Base-by-base conservation (phyloP, 2,113 vertebrate genomes). In the Lophochroa leadbeateri region DNA sequence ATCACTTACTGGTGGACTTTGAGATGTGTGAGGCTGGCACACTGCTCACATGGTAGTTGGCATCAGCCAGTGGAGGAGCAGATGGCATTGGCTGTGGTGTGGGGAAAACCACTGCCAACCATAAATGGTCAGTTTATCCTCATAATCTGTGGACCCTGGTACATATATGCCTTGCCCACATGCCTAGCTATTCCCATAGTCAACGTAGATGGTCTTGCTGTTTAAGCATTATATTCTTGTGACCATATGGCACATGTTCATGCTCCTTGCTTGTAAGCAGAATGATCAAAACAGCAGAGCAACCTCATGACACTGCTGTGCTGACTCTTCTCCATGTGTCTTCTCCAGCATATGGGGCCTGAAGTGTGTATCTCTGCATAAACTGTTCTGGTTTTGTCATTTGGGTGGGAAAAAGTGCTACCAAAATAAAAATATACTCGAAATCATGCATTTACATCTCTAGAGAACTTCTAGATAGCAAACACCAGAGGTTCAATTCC, bases 1-100 rank as follows among this genome's bases (percentile, higher is more conserved):
- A 27, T 41, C 33, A 15, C 25, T 72, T 64, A 41, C 5, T 14
- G 19, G 7, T 67, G 4, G 8, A 23, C 35, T 79, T 76, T 2
- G 9, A 74, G 28, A 17, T 70, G 68, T 24, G n/a, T 67, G 50
- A 67, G 23, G 10, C 29, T 69, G 41, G 35, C 52, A 57, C 37
- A 23, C 11, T 77, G 41, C 10, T 65, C 18, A 25, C 41, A 33
- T 1, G 2, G 49, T 47, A 55, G 43, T 8, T 4, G 5, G 11
- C 33, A 72, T 55, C 49, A 77, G 41, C 18, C 43, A n/a, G 47
- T 4, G 14, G 19, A 27, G 33, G 39, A 86, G 52, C 29, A 92
- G 68, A 24, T 1, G 6, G 46, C 15, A 58, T 0, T 6, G 31
- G 18, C 33, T 1, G 1, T n/a, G 13, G 6, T 49, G 17, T 1